phyloP scores from a whole-genome alignment of 2,888 invertebrate genomes.

The Osmoderma eremita region DNA sequence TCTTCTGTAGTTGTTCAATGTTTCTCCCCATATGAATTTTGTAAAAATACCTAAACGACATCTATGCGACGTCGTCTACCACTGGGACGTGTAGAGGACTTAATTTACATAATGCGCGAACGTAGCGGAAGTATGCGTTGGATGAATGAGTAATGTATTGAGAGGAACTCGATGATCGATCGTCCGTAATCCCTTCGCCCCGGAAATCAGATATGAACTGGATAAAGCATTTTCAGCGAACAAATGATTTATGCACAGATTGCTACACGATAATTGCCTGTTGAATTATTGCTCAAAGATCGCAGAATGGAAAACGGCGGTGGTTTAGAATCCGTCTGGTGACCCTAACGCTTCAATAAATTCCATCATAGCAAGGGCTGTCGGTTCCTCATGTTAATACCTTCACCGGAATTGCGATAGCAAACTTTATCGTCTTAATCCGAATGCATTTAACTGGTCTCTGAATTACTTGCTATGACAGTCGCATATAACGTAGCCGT shows the following conservation, averaged over 20 bases:
- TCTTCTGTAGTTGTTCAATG: no score
- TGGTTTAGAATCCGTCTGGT: slow-evolving; percentile 30
- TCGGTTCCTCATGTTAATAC: slow-evolving; percentile 9
- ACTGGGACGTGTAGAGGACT: background rate
- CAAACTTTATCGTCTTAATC: slow-evolving; percentile 31
- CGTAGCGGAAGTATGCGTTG: slow-evolving; percentile 23
- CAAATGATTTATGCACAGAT: slow-evolving; percentile 46
- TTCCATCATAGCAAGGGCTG: slow-evolving; percentile 19
- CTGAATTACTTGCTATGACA: background rate
- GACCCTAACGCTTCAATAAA: slow-evolving; percentile 37
- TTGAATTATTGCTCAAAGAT: slow-evolving; percentile 41
- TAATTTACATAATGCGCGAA: slow-evolving; percentile 33
- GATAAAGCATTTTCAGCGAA: slow-evolving; percentile 40
- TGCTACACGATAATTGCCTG: slow-evolving; percentile 44
- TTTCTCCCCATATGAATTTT: no score
- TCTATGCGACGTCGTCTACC: background rate
- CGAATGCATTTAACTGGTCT: slow-evolving; percentile 28
- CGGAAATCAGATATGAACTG: slow-evolving; percentile 42
- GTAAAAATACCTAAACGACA: background rate
- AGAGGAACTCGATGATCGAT: slow-evolving; percentile 33
- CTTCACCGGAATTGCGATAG: slow-evolving; percentile 13
- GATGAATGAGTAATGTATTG: slow-evolving; percentile 37
- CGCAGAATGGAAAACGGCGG: slow-evolving; percentile 29
- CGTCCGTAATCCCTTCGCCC: slow-evolving; percentile 38
- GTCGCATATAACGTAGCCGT: background rate